phyloP scores from a whole-genome alignment of 2,113 vertebrate species.

The Oncorhynchus nerka region DNA sequence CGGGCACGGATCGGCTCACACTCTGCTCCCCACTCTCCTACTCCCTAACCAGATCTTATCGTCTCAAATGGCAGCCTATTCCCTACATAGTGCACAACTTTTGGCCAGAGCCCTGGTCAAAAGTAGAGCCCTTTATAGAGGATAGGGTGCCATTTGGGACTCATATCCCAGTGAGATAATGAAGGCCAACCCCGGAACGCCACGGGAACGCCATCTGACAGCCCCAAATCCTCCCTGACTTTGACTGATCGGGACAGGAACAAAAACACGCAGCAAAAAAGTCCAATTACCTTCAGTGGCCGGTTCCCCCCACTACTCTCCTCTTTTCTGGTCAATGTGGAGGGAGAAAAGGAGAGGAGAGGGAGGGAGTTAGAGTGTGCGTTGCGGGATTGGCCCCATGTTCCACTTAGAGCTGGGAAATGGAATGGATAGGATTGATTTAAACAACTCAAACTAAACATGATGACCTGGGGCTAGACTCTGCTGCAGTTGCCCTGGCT shows the following conservation, averaged over 20 bases:
- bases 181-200: slow-evolving; percentile 47
- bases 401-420: not conserved
- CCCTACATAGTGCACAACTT: too few relatives aligned
- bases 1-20: not conserved
- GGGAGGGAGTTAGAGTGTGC: too few relatives aligned
- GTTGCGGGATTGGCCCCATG: not conserved
- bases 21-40: not conserved
- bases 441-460: not conserved
- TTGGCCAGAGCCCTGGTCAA: not conserved
- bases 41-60: not conserved
- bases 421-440: not conserved
- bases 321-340: not conserved
- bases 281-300: slow-evolving; percentile 59
- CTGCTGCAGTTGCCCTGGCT: not conserved
- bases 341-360: too few relatives aligned
- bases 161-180: slow-evolving; percentile 62
- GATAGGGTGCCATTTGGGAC: slow-evolving; percentile 25
- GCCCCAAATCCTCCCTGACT: slow-evolving; percentile 62
- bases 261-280: slow-evolving; percentile 45
- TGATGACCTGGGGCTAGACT: not conserved
- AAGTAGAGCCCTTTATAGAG: not conserved
- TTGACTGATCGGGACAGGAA: slow-evolving; percentile 60
- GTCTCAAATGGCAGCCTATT: too few relatives aligned
- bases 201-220: slow-evolving; percentile 41
- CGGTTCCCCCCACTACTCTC: slow-evolving; percentile 6